Percentiles rank a stretch among this genome's conserved stretches.
phyloP scores from a whole-genome alignment of 2,797 vertebrate species.

The Serranus cabrilla region DNA sequence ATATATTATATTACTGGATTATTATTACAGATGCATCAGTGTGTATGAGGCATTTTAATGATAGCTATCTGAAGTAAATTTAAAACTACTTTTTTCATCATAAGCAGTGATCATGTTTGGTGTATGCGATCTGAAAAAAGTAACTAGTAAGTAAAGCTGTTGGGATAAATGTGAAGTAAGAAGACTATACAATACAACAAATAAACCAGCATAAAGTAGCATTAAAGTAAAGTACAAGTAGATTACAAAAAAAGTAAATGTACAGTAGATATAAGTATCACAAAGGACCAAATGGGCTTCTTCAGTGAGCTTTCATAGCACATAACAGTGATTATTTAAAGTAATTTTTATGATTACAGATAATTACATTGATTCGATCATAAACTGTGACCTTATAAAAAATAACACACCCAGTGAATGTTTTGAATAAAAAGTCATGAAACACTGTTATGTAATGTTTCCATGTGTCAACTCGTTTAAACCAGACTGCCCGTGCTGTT shows the following conservation, averaged over 20 bases:
- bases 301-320: neutral
- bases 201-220: neutral
- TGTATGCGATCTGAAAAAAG: neutral
- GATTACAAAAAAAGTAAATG: neutral
- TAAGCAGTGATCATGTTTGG: neutral
- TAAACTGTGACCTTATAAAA: neutral
- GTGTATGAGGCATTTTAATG: too few relatives aligned
- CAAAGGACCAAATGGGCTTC: neutral
- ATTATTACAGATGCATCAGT: too few relatives aligned
- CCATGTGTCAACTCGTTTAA: constrained; percentile 39
- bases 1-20: too few relatives aligned
- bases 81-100: neutral
- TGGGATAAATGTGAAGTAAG: constrained; percentile 1
- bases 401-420: constrained; percentile 11
- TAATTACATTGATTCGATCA: constrained; percentile 16
- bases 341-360: neutral
- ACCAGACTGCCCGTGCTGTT: constrained; percentile 17
- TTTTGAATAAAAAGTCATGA: constrained; percentile 23
- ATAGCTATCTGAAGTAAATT: neutral
- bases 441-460: constrained; percentile 13
- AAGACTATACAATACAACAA: neutral
- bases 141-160: neutral
- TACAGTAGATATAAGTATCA: neutral
- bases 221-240: neutral
- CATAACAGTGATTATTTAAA: neutral